Base-by-base conservation (phyloP, 2,797 vertebrate genomes). In the Molossus molossus region DNA sequence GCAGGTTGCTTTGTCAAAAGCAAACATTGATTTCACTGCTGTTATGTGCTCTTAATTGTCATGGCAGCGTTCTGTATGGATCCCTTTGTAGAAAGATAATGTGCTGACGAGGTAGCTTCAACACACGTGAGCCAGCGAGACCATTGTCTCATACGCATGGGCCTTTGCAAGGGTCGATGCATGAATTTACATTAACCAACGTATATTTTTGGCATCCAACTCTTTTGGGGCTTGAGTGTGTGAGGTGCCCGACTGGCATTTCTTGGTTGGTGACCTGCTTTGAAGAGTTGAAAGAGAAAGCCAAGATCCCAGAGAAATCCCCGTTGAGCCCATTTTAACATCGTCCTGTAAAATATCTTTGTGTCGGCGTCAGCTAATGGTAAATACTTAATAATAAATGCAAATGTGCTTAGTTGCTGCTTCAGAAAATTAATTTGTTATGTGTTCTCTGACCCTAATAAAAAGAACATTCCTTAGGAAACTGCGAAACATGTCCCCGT, bases 1-100 rank as follows among this genome's bases (percentile, higher is more conserved):
- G 10, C 18, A 90, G 81, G 93, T 97, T 91, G 90, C 96, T 96
- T 93, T 97, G 57, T 96, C 82, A 97, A 94, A 96, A 15, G 14
- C 62, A 97, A 96, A 58, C 57, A 81, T 29, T 90, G 86, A 82
- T 84, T 97, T 95, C 91, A 50, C 29, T 40, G 27, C 7, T 95
- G 91, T 96, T 57, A 11, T 82, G 80, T 95, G 27, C 45, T 93
- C 89, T 84, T 69, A 53, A 90, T 84, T 87, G 27, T 87, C 48
- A 6, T 53, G 10, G 12, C 69, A 60, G 9, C 79, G 0, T 37
- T 87, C 64, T 60, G 67, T 87, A 84, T 73, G 58, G 72, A 85
- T 80, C 81, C n/a, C 9, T 64, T 69, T 14, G 73, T 55, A 70
- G 75, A 60, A 83, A 91, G n/a, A 60, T 86, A 79, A 86, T 75